phyloP scores from a whole-genome alignment of 1,140 invertebrate genomes.

The Lordiphosa stackelbergi region DNA sequence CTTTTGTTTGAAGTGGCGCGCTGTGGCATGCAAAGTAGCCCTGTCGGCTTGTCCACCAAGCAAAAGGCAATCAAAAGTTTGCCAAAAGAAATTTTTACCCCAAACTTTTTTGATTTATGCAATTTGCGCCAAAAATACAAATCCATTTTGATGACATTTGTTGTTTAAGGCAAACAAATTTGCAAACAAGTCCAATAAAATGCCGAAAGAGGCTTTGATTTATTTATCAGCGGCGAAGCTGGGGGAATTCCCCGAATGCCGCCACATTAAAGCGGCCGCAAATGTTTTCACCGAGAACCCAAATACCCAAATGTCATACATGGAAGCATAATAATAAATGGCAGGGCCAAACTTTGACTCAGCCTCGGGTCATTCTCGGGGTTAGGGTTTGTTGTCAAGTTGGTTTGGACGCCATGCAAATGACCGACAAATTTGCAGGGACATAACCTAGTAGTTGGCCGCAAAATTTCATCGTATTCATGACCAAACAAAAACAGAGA shows the following conservation, averaged over 20 bases:
- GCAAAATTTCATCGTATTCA: constrained; percentile 48
- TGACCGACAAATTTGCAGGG: constrained; percentile 53
- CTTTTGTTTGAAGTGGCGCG: constrained; percentile 31
- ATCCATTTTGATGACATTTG: constrained; percentile 68
- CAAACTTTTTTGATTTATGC: constrained; percentile 73
- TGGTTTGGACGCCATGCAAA: constrained; percentile 42
- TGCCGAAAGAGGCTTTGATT: constrained; percentile 52
- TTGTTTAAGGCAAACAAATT: constrained; percentile 46
- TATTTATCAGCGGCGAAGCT: constrained; percentile 28
- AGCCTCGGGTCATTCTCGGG: constrained; percentile 8
- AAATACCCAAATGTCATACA: constrained; percentile 49
- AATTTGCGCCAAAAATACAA: constrained; percentile 71
- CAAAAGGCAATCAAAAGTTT: constrained; percentile 69
- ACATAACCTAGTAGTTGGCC: constrained; percentile 28
- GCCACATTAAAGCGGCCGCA: constrained; percentile 30
- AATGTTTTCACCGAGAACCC: neutral
- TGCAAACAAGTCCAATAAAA: constrained; percentile 73
- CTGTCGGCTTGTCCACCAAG: constrained; percentile 1
- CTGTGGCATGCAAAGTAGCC: constrained; percentile 17
- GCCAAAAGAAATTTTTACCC: constrained; percentile 24
- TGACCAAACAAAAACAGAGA: constrained; percentile 40
- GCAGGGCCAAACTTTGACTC: constrained; percentile 43
- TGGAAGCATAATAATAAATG: constrained; percentile 64
- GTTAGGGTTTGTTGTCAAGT: constrained; percentile 30
- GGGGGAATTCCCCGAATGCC: constrained; percentile 42